Percentiles rank a stretch among this genome's conserved stretches.
phyloP scores from a whole-genome alignment of 2,113 vertebrate species.

The Syngnathus floridae region DNA sequence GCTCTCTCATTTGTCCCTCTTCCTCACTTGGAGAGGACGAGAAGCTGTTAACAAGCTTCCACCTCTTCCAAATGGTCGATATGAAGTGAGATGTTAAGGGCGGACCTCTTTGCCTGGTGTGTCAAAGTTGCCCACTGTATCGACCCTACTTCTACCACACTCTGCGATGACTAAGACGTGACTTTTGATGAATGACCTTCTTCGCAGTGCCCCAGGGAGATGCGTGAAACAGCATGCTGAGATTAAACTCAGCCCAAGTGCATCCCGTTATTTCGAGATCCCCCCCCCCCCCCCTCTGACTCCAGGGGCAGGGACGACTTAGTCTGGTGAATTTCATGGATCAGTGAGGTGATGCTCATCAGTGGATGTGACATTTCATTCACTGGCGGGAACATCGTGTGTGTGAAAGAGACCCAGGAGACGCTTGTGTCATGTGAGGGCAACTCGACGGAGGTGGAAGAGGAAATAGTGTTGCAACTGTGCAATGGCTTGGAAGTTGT shows the following conservation, averaged over 20 bases:
- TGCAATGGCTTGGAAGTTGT: not conserved
- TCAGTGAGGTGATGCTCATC: conserved; percentile 46
- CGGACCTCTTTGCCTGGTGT: conserved; percentile 19
- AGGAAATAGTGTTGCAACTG: not conserved
- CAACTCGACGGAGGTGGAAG: conserved; percentile 13
- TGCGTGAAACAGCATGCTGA: conserved; percentile 22
- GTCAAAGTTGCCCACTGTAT: conserved; percentile 26
- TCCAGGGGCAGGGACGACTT: conserved; percentile 2
- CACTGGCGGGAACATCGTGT: conserved; percentile 17
- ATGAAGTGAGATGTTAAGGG: conserved; percentile 39
- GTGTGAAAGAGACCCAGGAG: conserved; percentile 14
- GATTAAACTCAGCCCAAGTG: conserved; percentile 31
- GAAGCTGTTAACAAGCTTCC: conserved; percentile 1
- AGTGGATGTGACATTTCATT: conserved; percentile 49
- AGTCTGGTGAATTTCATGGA: conserved; percentile 32
- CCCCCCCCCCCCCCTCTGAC: not conserved
- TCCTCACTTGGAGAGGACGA: conserved; percentile 3
- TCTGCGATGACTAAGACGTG: conserved; percentile 49
- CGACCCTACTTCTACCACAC: conserved; percentile 37
- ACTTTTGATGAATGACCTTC: conserved; percentile 58
- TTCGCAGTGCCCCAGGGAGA: conserved; percentile 35
- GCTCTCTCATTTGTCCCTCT: conserved; percentile 30
- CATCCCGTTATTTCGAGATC: conserved; percentile 27
- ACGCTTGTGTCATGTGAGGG: conserved; percentile 3
- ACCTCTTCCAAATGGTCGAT: conserved; percentile 10